Base-by-base conservation (phyloP, 1,140 invertebrate species). In the Copidosoma floridanum region DNA sequence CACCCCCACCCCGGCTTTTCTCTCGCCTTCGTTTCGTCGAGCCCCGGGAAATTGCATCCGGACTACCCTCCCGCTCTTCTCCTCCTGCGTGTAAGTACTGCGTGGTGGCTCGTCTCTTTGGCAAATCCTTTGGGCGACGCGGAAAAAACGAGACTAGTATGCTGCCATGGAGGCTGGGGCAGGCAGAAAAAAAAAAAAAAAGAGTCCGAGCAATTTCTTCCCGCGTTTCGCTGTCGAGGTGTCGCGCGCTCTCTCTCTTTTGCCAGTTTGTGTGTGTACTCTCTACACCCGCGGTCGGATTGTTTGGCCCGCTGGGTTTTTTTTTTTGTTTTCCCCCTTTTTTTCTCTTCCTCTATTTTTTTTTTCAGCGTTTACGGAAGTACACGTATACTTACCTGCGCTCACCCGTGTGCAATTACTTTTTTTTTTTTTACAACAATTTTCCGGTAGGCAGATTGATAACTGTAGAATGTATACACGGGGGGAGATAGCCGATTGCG, bases 1-100 rank as follows among this genome's bases (percentile, higher is more conserved):
- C n/a, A 29, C 16, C 8, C 4, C n/a, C n/a, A n/a, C n/a, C n/a
- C n/a, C n/a, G n/a, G n/a, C n/a, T n/a, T n/a, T n/a, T n/a, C n/a
- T n/a, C n/a, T n/a, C n/a, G n/a, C n/a, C n/a, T 10, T 12, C 26
- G 40, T 43, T 20, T 54, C n/a, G 10, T 11, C 5, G 26, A 7
- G 40, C n/a, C n/a, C n/a, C 26, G 40, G 16, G 16, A 54, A 43
- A 54, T 54, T 54, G 52, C 26, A 54, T 32, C 23, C 32, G 27
- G 12, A 20, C 24, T n/a, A 26, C 14, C n/a, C 24, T 47, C 20
- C 38, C 8, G 20, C 18, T 43, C 23, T 21, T 46, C 44, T 46
- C 26, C 5, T 46, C 8, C 26, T n/a, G n/a, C n/a, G n/a, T n/a
- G n/a, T n/a, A n/a, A n/a, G n/a, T n/a, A n/a, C n/a, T n/a, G n/a